Evolutionary conservation across 2,797 vertebrate genomes (phyloP), one percentile per base, ranked within the genome.

Genomic region (Cossypha dichroa): DNA sequence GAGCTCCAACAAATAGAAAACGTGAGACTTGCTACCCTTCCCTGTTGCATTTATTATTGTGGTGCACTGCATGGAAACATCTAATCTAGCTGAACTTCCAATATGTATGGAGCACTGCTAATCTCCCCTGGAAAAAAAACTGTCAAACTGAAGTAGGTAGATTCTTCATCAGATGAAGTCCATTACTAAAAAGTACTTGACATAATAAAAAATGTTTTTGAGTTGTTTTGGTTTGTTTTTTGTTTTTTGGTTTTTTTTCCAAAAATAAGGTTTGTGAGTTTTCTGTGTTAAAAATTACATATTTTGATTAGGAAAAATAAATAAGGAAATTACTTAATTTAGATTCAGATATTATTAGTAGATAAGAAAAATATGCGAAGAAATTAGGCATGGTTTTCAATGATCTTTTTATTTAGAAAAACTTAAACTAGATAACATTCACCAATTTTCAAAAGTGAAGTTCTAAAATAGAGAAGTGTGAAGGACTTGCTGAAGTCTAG

Each of bases 81-180:
- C 38, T 45, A 68, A 87, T 51, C 38, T 56, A n/a, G 26, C 40
- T 78, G 45, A 77, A 83, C 9, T 40, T 79, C 64, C 40, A 59
- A 19, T 6, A 20, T 58, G 12, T 49, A 67, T 0, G 1, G 48
- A 46, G 16, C 63, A 58, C 15, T 0, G 0, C 31, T 25, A 83
- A 59, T 48, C 15, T 72, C 22, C 48, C 22, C 40, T 51, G 51
- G 64, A n/a, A 90, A 93, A 93, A 52, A 3, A 16, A 49, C 20
- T 43, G 23, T 21, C 52, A 73, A 48, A 11, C 15, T 75, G 46
- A 84, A 85, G 85, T 2, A 2, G 38, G 15, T n/a, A 68, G 17
- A 26, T 43, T 49, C 11, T 41, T 78, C 34, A 82, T 55, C 8
- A 59, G 58, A 52, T 29, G 3, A 38, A 80, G 5, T 19, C 8